Evolutionary conservation across 2,797 vertebrate genomes (phyloP), one percentile per base, ranked within the genome.

Genomic region (Schizopygopsis malacanthus): DNA sequence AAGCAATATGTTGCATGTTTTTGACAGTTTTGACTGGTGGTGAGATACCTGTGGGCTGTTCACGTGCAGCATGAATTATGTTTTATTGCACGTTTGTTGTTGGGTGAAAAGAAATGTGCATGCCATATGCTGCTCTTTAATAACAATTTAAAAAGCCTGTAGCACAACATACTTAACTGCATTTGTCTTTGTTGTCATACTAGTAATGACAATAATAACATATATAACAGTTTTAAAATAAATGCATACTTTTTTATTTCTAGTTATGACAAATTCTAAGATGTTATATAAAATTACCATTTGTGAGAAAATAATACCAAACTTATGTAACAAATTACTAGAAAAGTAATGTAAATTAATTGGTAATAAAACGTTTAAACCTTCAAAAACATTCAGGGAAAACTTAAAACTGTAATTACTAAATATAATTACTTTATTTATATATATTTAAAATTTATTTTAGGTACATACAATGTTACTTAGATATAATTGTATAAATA

Each of bases 1-100:
- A 45, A 10, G 71, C 43, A 75, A 75, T 75, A 70, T 3, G 6
- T 33, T 73, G n/a, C 69, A 5, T 61, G 11, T 25, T 47, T 13
- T 20, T 79, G 61, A 25, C 65, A 81, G 63, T 43, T 73, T 82
- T 59, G 43, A 28, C 13, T 50, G 47, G 47, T 63, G 76, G 41
- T 79, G 72, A 84, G 65, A 84, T 33, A 81, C 79, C 76, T 87
- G 84, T 67, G 89, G 71, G 54, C 33, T 77, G 63, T 85, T 72
- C 63, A 39, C 81, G 76, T 75, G 69, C 80, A 43, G 87, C 85
- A 84, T 88, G 76, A 85, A 88, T 85, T 81, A 85, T 72, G 81
- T 73, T 88, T 89, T 90, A 89, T 89, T 89, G 90, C 70, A 13
- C 63, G 75, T 90, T 89, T 86, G 89, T 88, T 88, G 89, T 85